These are phyloP conservation scores for Drosophila kanapiae DNA, from an alignment of 1,140 invertebrate species.

Conservation along the genomic window DNA sequence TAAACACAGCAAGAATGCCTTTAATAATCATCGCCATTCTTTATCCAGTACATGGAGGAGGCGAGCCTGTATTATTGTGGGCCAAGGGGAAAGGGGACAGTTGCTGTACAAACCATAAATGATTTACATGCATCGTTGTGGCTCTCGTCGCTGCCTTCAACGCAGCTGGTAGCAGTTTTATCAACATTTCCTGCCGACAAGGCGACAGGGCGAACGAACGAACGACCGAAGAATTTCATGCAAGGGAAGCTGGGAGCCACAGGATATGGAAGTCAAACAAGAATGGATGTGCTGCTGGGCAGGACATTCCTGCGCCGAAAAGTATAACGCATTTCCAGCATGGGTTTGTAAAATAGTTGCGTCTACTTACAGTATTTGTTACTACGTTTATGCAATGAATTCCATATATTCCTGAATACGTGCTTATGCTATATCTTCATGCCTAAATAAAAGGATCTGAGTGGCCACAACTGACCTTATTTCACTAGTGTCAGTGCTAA, in stretches of 20 bases:
- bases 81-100: not conserved
- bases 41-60: not conserved
- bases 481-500: not conserved
- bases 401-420: not conserved
- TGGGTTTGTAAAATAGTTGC: conserved; percentile 69
- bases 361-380: conserved; percentile 30
- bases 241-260: conserved; percentile 64
- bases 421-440: not conserved
- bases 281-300: conserved; percentile 29
- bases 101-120: conserved; percentile 21
- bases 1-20: not conserved
- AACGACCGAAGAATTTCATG: conserved; percentile 28
- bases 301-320: conserved; percentile 48
- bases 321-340: conserved; percentile 27
- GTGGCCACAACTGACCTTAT: not conserved
- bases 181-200: conserved; percentile 69
- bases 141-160: conserved; percentile 48
- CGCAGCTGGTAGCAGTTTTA: conserved; percentile 64
- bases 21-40: conserved; percentile 7
- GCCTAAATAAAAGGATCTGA: not conserved
- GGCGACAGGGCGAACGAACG: conserved; percentile 20
- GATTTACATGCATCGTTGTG: conserved; percentile 53
- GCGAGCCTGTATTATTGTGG: conserved; percentile 1
- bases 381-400: no score
- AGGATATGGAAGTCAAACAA: conserved; percentile 71